A percentile compares a stretch with the other conserved stretches of the same genome.
phyloP scores from a whole-genome alignment of 2,113 vertebrate genomes.

The Chloebia gouldiae region DNA sequence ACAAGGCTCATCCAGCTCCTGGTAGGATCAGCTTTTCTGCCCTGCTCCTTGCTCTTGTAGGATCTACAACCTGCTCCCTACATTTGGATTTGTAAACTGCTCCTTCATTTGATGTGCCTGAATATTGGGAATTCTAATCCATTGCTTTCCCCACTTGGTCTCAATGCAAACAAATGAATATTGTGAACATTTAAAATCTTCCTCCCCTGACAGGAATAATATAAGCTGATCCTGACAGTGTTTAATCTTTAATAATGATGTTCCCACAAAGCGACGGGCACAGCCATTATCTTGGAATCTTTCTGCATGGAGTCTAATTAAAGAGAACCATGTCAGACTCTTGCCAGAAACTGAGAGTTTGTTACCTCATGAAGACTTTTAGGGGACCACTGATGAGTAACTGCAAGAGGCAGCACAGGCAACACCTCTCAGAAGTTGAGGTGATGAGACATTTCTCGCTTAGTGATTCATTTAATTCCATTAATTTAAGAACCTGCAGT shows the following conservation, averaged over 20 bases:
- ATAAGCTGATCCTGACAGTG: not conserved
- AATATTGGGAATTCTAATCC: not conserved
- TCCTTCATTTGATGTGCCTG: not conserved
- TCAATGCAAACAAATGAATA: not conserved
- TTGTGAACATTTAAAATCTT: not conserved
- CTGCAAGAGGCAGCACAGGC: not conserved
- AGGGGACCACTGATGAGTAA: not conserved
- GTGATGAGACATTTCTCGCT: not conserved
- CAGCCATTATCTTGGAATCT: constrained; percentile 7
- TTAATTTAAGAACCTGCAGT: not conserved
- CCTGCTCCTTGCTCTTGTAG: not conserved
- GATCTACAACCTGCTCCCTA: not conserved
- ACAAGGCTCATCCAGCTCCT: not conserved
- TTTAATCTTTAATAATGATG: constrained; percentile 14
- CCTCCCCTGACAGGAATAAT: not conserved
- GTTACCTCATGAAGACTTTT: not conserved
- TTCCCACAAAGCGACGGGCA: not conserved
- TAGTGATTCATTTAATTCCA: not conserved
- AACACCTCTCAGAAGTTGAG: not conserved
- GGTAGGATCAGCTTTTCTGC: not conserved
- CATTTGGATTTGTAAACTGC: not conserved
- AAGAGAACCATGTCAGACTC: not conserved
- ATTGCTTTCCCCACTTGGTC: not conserved
- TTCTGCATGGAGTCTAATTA: not conserved
- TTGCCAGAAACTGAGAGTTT: not conserved